A percentile compares a stretch with the other conserved stretches of the same genome.
Conservation (phyloP, 2,888 invertebrate genomes). For the Agonopterix heracliana region DNA sequence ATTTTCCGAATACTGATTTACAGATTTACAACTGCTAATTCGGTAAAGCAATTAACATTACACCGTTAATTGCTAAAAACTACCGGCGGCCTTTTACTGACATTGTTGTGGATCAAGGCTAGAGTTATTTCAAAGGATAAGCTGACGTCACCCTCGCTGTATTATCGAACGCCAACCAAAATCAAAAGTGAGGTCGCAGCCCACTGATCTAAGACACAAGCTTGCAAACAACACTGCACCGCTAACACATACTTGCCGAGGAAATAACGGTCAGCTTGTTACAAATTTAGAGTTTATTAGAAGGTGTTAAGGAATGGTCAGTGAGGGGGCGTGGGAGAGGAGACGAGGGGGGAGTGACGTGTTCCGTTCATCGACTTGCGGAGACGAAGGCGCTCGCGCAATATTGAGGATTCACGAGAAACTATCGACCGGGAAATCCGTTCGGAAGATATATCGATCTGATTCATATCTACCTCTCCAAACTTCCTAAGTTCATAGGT, state of each 20-base stretch:
- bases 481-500: too few relatives aligned
- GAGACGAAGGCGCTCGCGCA: conserved; percentile 19
- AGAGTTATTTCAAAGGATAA: conserved; percentile 43
- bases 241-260: conserved; percentile 17
- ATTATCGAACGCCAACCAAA: conserved; percentile 41
- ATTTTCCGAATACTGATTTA: too few relatives aligned
- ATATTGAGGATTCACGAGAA: conserved; percentile 27
- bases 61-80: conserved; percentile 14
- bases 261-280: conserved; percentile 32
- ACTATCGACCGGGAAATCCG: conserved; percentile 32
- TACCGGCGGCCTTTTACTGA: conserved; percentile 27
- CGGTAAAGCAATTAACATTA: too few relatives aligned
- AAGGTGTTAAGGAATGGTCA: conserved; percentile 34
- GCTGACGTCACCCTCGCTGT: conserved; percentile 43
- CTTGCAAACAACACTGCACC: conserved; percentile 10
- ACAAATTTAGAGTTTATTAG: conserved; percentile 35
- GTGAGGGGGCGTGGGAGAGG: conserved; percentile 18
- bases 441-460: conserved; percentile 14
- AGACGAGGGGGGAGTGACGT: conserved; percentile 23
- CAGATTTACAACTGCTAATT: too few relatives aligned
- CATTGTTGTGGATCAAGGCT: conserved; percentile 50
- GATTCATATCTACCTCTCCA: conserved; percentile 23
- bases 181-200: conserved; percentile 50
- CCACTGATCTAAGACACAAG: conserved; percentile 22
- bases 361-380: conserved; percentile 41